These are phyloP conservation scores for Rhyacophila brunnea DNA, from an alignment of 1,140 invertebrate species.

Conservation along the genomic window DNA sequence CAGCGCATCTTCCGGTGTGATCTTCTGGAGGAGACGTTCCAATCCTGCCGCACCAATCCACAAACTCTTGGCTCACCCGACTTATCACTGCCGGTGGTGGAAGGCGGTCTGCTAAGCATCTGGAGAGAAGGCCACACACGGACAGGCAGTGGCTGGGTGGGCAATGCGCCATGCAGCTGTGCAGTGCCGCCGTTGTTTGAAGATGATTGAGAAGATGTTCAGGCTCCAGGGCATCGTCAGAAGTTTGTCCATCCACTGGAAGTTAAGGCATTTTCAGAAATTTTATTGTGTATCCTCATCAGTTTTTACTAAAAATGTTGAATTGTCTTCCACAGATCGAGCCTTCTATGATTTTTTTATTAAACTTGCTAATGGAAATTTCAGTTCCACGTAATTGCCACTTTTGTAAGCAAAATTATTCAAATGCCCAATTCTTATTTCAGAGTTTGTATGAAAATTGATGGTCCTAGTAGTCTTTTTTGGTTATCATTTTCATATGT, in stretches of 20 bases:
- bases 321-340: no score
- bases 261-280: no score
- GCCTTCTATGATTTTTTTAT: no score
- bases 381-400: no score
- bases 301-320: no score
- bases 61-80: slow-evolving; percentile 48
- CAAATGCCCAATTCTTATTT: no score
- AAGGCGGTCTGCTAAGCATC: slow-evolving; percentile 46
- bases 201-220: slow-evolving; percentile 48
- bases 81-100: slow-evolving; percentile 48
- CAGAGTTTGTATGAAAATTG: no score
- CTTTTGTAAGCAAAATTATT: no score
- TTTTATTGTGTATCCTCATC: no score
- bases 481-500: no score
- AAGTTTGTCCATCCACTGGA: slow-evolving; percentile 30
- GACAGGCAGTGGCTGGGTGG: slow-evolving; percentile 34
- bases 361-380: no score
- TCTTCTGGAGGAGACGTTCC: slow-evolving; percentile 39
- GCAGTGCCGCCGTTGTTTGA: slow-evolving; percentile 45
- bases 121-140: slow-evolving; percentile 39
- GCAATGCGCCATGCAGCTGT: slow-evolving; percentile 39
- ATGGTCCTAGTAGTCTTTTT: no score
- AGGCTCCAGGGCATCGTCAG: slow-evolving; percentile 50
- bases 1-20: slow-evolving; percentile 28
- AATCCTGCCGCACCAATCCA: slow-evolving; percentile 41